Evolutionary conservation across 2,888 invertebrate species (phyloP).

Genomic region (Perithous albicinctus): DNA sequence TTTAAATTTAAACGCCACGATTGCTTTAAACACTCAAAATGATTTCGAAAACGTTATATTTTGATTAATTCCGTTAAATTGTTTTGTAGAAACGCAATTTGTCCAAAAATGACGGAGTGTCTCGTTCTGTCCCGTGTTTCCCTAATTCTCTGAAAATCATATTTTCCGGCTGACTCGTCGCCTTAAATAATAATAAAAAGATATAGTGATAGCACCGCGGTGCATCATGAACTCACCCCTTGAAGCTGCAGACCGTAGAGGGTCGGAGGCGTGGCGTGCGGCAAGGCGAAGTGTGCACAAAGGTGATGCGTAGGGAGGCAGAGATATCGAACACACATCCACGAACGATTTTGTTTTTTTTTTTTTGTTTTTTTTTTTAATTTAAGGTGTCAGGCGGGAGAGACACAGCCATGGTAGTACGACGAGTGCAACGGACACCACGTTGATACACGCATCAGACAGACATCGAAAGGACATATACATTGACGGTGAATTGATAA

Average conservation of each 20-base stretch:
- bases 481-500: constrained; percentile 75
- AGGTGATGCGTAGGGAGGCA: constrained; percentile 82
- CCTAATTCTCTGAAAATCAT: no score
- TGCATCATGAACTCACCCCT: constrained; percentile 81
- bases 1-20: no score
- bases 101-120: no score
- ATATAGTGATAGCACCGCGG: constrained; percentile 60
- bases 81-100: no score
- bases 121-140: no score
- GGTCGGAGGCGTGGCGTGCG: constrained; percentile 78
- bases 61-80: no score
- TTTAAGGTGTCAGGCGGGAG: constrained; percentile 80
- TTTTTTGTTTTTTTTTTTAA: constrained; percentile 69
- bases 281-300: constrained; percentile 82
- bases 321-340: constrained; percentile 84
- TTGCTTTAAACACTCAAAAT: no score
- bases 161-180: no score
- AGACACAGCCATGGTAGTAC: constrained; percentile 76
- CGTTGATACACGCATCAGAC: constrained; percentile 78
- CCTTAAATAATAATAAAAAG: constrained; percentile 41
- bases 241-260: constrained; percentile 80
- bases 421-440: constrained; percentile 78
- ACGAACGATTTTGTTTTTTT: no score
- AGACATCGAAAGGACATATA: constrained; percentile 78
- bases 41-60: no score